Evolutionary conservation across 2,797 vertebrate species (phyloP), one percentile per base, ranked within the genome.

Genomic region (Enteromius fasciolatus): DNA sequence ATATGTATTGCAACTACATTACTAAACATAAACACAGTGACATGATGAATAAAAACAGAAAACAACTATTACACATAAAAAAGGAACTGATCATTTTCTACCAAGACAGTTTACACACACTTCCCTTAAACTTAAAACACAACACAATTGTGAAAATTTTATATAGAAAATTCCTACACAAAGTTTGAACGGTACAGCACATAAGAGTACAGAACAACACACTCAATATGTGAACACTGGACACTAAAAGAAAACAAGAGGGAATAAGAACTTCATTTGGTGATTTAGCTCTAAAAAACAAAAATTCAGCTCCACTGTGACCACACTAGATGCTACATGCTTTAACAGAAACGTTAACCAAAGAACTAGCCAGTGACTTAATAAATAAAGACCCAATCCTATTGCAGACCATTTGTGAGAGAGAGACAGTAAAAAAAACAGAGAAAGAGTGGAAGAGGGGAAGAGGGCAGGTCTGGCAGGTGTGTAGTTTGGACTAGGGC

Each of bases 401-500:
- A 12, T 33, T 39, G 11, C 14, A 31, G 36, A 61, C 41, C 11
- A 3, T 81, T 73, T 50, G 10, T 50, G 31, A 20, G 50, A 28
- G 48, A 68, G 46, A 68, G 48, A 79, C 8, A 11, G 48, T 7
- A 28, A 36, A 36, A 78, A 18, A n/a, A 33, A 68, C 3, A 54
- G 54, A 64, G 59, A 44, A 25, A n/a, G 10, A 17, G 39, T 39
- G 33, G 23, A 41, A 15, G 72, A 28, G 33, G 68, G 33, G 23
- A 41, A 15, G 72, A 28, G 33, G 68, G 63, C 66, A 69, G 66
- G 41, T 66, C 36, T 57, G 6, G 78, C 54, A 83, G 78, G 75
- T 79, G 41, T 82, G 28, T 46, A 50, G 25, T 68, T 46, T 33
- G 33, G 41, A 73, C 63, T 84, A 64, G 81, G 69, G 69, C 48